phyloP scores from a whole-genome alignment of 2,888 invertebrate species.

The Linyphia triangularis region DNA sequence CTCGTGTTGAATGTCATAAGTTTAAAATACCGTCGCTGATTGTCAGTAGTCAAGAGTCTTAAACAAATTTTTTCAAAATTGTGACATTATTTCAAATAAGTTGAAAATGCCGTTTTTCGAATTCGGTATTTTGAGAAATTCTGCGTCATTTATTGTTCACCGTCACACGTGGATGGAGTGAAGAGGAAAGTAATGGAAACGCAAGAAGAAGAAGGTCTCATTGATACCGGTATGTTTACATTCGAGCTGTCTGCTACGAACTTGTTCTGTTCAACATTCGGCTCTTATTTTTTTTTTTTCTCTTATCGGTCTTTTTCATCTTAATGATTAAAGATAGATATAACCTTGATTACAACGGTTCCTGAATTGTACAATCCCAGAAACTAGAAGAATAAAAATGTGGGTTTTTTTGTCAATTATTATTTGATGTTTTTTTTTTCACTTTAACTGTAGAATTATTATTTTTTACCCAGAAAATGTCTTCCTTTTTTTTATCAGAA shows the following conservation, averaged over 20 bases:
- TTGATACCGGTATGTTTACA: conserved; percentile 33
- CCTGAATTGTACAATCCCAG: too few relatives aligned
- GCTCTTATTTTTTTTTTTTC: too few relatives aligned
- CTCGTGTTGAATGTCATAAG: neutral
- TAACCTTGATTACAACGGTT: too few relatives aligned
- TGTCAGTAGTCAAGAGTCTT: neutral
- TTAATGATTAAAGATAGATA: too few relatives aligned
- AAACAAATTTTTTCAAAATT: neutral
- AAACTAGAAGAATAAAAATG: too few relatives aligned
- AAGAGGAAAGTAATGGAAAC: conserved; percentile 16
- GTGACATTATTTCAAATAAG: neutral
- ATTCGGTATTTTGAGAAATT: neutral
- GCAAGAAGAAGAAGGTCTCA: conserved; percentile 43
- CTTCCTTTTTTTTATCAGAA: too few relatives aligned
- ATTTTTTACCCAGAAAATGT: too few relatives aligned
- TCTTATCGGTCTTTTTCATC: too few relatives aligned
- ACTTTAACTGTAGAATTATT: too few relatives aligned
- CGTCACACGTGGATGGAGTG: conserved; percentile 27
- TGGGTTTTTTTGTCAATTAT: too few relatives aligned
- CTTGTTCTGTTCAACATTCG: conserved; percentile 1
- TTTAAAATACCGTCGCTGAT: neutral
- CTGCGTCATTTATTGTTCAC: neutral
- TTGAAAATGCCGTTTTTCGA: neutral
- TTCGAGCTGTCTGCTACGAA: neutral
- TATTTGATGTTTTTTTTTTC: too few relatives aligned